Evolutionary conservation across 2,797 vertebrate species (phyloP).

Genomic region (Cuniculus paca): DNA sequence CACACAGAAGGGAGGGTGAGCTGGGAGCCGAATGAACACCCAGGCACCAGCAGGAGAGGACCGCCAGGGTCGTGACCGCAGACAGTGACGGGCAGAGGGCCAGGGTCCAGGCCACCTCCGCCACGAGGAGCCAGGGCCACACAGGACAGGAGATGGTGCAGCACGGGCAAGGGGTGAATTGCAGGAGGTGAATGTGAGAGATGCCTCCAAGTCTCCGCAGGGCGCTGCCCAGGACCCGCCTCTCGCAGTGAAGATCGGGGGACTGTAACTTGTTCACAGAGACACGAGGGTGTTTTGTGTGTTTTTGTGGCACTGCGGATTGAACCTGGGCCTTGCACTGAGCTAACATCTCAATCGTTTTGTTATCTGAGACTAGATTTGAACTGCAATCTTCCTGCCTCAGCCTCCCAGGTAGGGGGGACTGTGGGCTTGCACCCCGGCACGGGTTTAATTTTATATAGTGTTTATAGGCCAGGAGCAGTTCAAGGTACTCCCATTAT

Average conservation of each 20-base stretch:
- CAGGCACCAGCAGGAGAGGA: not conserved
- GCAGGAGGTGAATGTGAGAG: not conserved
- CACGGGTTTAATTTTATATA: not conserved
- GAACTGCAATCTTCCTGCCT: not conserved
- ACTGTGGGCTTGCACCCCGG: not conserved
- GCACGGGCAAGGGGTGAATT: not conserved
- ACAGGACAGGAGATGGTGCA: not conserved
- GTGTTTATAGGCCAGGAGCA: slow-evolving; percentile 23
- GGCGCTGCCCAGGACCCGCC: not conserved
- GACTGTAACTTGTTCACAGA: not conserved
- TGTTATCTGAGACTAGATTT: not conserved
- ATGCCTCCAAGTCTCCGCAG: not conserved
- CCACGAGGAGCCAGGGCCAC: not conserved
- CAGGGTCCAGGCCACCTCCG: not conserved
- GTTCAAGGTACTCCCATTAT: not conserved
- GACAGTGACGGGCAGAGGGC: not conserved
- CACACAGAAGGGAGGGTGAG: not conserved
- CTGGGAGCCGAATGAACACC: accelerated
- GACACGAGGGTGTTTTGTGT: not conserved
- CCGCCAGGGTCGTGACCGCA: not conserved
- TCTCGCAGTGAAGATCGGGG: not conserved
- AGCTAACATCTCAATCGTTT: not conserved
- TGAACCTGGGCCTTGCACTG: not conserved
- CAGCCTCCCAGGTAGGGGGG: not conserved
- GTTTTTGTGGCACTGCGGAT: not conserved